phyloP scores from a whole-genome alignment of 1,140 invertebrate genomes.

The Sitodiplosis mosellana region DNA sequence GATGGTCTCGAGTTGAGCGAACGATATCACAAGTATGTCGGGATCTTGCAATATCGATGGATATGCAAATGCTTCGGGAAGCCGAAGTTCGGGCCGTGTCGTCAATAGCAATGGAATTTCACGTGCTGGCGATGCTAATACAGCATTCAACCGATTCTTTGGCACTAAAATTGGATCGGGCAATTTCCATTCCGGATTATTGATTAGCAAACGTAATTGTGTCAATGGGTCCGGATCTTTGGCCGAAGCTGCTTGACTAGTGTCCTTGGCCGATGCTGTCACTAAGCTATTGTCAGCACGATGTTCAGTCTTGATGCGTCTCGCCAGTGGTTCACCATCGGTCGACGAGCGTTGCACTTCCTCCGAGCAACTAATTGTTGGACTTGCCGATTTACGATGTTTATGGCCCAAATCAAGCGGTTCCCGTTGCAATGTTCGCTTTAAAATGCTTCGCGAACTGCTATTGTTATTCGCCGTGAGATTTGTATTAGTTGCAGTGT shows the following conservation, averaged over 20 bases:
- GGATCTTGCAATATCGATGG: conserved; percentile 53
- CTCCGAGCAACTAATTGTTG: conserved; percentile 38
- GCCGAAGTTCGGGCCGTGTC: conserved; percentile 43
- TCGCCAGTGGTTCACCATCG: conserved; percentile 34
- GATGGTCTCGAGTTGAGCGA: conserved; percentile 55
- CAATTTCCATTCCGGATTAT: conserved; percentile 44
- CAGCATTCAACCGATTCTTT: conserved; percentile 45
- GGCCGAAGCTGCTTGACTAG: conserved; percentile 11
- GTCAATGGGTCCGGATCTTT: conserved; percentile 42
- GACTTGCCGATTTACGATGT: conserved; percentile 36
- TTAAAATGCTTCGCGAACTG: neutral
- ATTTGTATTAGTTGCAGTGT: no score
- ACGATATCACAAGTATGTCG: conserved; percentile 56
- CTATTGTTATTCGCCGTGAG: neutral
- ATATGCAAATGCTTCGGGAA: conserved; percentile 49
- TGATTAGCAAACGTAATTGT: conserved; percentile 51
- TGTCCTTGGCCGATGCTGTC: conserved; percentile 3
- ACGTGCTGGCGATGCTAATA: conserved; percentile 48
- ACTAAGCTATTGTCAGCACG: conserved; percentile 18
- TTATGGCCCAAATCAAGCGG: conserved; percentile 40
- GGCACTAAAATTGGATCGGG: conserved; percentile 65
- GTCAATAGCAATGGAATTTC: conserved; percentile 57
- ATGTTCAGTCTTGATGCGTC: conserved; percentile 30
- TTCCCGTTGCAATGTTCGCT: conserved; percentile 33
- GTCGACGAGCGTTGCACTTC: conserved; percentile 26